Conservation (phyloP, 2,888 invertebrate genomes). For the Augochlorella aurata region DNA sequence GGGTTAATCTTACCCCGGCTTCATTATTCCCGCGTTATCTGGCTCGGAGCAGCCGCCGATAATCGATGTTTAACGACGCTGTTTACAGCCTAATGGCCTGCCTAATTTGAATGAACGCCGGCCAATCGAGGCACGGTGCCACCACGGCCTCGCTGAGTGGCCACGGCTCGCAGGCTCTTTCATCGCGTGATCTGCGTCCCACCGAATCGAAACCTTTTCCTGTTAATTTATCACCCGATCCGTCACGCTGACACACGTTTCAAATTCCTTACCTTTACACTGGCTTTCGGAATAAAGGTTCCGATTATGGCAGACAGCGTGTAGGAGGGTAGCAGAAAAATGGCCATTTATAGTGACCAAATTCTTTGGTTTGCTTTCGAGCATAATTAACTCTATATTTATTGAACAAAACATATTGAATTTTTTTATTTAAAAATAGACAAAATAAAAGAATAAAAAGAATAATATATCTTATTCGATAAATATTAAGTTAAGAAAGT, state of each 20-base stretch:
- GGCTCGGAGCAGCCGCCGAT: conserved; percentile 53
- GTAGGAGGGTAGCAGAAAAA: too few relatives aligned
- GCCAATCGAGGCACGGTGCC: conserved; percentile 20
- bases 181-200: neutral
- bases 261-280: neutral
- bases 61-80: conserved; percentile 68
- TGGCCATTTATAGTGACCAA: too few relatives aligned
- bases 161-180: conserved; percentile 8
- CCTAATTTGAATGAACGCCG: conserved; percentile 61
- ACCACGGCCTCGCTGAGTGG: neutral
- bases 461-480: too few relatives aligned
- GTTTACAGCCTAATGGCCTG: conserved; percentile 65
- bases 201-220: neutral
- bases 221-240: neutral
- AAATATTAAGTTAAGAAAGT: too few relatives aligned
- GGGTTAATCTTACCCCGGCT: conserved; percentile 61
- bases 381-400: too few relatives aligned
- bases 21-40: conserved; percentile 68
- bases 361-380: too few relatives aligned
- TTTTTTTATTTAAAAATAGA: too few relatives aligned
- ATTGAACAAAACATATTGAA: too few relatives aligned
- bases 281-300: too few relatives aligned
- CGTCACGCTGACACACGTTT: neutral
- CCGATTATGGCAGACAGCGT: too few relatives aligned
- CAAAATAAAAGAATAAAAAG: too few relatives aligned